Conservation (phyloP, 2,888 invertebrate genomes). For the Tiliacea citrago region DNA sequence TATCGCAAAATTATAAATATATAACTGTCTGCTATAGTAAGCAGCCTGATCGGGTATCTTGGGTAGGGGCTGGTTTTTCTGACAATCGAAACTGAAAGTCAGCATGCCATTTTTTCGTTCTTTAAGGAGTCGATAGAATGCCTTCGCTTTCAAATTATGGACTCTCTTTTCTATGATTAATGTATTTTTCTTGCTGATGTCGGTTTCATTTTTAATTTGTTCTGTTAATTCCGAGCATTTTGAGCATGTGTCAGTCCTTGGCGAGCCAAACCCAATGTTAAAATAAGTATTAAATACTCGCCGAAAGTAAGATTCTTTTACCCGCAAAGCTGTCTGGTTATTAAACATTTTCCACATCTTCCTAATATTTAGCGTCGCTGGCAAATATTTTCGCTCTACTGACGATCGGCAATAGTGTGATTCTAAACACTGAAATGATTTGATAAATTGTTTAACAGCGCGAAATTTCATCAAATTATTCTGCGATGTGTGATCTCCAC, state of each 20-base stretch:
- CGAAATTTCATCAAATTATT: slow-evolving; percentile 14
- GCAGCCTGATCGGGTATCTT: slow-evolving; percentile 58
- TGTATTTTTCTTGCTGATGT: slow-evolving; percentile 28
- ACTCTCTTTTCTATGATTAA: slow-evolving; percentile 46
- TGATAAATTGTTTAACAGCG: slow-evolving; percentile 21
- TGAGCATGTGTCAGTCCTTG: too few relatives aligned
- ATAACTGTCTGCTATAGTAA: slow-evolving; percentile 41
- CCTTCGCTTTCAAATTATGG: slow-evolving; percentile 43
- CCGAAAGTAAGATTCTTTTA: slow-evolving; percentile 6
- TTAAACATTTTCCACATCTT: slow-evolving; percentile 17
- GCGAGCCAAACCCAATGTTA: too few relatives aligned
- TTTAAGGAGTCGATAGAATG: slow-evolving; percentile 41
- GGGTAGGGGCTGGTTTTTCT: slow-evolving; percentile 17
- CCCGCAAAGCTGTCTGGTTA: slow-evolving; percentile 9
- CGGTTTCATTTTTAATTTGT: slow-evolving; percentile 48
- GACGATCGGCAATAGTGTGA: slow-evolving; percentile 24
- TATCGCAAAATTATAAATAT: slow-evolving; percentile 63
- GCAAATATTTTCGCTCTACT: slow-evolving; percentile 20
- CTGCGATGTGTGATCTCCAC: slow-evolving; percentile 17
- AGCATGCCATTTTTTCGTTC: slow-evolving; percentile 34
- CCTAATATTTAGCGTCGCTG: slow-evolving; percentile 7
- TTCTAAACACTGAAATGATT: slow-evolving; percentile 24
- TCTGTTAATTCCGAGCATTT: slow-evolving; percentile 16
- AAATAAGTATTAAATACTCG: background rate
- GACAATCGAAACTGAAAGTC: slow-evolving; percentile 6